These are phyloP conservation scores for Anguilla rostrata DNA, from an alignment of 2,113 vertebrate genomes.

Conservation along the genomic window DNA sequence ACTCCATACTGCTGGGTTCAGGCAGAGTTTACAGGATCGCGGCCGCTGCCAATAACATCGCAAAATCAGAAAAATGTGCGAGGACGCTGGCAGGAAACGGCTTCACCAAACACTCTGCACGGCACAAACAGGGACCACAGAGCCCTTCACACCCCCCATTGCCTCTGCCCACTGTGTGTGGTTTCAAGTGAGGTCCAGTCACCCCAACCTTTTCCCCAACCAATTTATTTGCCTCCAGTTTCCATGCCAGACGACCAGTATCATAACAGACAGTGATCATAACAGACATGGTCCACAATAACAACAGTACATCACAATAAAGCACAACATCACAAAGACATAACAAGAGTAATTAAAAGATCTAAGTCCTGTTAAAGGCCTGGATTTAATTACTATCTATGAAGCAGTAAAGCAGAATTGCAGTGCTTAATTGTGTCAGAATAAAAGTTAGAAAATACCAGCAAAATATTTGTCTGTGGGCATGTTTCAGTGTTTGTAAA, in stretches of 20 bases:
- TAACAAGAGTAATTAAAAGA: not conserved
- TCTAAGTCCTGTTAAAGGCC: too few species aligned
- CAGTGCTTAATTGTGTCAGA: too few species aligned
- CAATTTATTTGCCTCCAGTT: not conserved
- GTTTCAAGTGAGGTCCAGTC: too few species aligned
- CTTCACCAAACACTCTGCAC: conserved; percentile 10
- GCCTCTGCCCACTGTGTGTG: too few species aligned
- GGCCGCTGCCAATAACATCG: conserved; percentile 19
- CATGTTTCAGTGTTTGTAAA: too few species aligned
- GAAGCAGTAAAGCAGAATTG: too few species aligned
- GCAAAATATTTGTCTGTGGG: not conserved
- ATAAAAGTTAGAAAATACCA: too few species aligned
- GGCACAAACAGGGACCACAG: not conserved
- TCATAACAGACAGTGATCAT: not conserved
- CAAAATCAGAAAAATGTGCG: conserved; percentile 29
- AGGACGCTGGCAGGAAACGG: conserved; percentile 21
- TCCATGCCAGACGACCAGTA: not conserved
- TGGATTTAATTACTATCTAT: not conserved
- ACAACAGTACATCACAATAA: not conserved
- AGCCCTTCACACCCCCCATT: not conserved
- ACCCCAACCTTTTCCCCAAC: not conserved
- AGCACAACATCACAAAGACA: not conserved
- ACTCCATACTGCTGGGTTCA: conserved; percentile 32
- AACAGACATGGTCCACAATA: not conserved
- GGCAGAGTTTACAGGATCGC: conserved; percentile 25